Evolutionary conservation across 2,113 vertebrate genomes (phyloP).

Genomic region (Silurus glanis): DNA sequence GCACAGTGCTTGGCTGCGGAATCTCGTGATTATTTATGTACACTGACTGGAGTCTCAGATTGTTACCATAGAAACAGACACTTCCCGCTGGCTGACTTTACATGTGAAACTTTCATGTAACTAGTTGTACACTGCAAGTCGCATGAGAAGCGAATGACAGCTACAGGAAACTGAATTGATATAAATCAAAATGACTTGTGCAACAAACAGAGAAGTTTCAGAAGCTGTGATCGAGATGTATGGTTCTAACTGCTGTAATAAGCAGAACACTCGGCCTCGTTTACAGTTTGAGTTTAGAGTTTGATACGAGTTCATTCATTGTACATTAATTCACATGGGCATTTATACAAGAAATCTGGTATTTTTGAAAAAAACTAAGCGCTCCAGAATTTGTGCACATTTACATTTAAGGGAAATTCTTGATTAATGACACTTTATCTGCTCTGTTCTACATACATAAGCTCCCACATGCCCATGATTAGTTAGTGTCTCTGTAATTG

Average conservation of each 20-base stretch:
- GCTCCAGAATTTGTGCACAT: neutral
- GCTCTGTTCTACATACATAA: neutral
- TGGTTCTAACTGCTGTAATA: neutral
- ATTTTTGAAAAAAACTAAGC: neutral
- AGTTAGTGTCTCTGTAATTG: neutral
- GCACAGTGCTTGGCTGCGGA: neutral
- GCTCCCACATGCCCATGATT: neutral
- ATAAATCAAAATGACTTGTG: neutral
- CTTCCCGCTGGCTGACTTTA: slow-evolving; percentile 22
- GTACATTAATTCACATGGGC: neutral
- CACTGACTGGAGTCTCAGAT: neutral
- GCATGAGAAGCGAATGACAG: neutral
- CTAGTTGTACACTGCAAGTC: neutral
- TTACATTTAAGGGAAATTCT: neutral
- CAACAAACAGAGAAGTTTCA: neutral
- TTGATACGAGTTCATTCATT: neutral
- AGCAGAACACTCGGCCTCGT: neutral
- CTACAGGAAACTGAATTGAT: neutral
- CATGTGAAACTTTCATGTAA: neutral
- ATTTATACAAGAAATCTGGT: neutral
- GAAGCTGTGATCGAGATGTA: neutral
- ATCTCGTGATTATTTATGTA: neutral
- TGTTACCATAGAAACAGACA: neutral
- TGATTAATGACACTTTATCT: neutral
- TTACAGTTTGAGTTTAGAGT: too few relatives aligned